Evolutionary conservation across 2,797 vertebrate genomes (phyloP), one percentile per base, ranked within the genome.

Genomic region (Schizothorax lantsangensis): DNA sequence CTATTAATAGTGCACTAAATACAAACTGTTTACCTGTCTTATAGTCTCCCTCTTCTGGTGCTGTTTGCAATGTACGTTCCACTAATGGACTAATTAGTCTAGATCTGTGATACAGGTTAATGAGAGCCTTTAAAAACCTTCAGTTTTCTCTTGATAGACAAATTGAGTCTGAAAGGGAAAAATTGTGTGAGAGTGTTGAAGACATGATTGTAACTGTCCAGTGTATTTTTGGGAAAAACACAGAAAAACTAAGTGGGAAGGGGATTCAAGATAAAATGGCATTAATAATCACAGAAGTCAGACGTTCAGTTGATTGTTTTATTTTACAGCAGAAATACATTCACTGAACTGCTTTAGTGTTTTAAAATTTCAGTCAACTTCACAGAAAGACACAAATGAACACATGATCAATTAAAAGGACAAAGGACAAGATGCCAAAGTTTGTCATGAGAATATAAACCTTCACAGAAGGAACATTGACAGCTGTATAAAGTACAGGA

Each of bases 271-370:
- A 43, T 14, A n/a, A 6, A 43, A 72, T 3, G 3, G 43, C 36
- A 33, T 68, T 8, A 84, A 81, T 80, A 26, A 49, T 30, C 19
- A 40, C 5, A 43, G 38, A 68, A 38, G 7, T 12, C 38, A n/a
- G 9, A 72, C 2, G 1, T 71, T n/a, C 38, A 6, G 21, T 43
- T 71, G 21, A n/a, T 43, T 88, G 21, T 40, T 71, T 88, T 64
- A 88, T 88, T 88, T 87, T 64, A 64, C 79, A 68, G 75, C 81
- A 47, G 57, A 85, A 88, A 88, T 85, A 82, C 79, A 88, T 88
- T 88, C 84, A 85, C 23, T 79, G 23, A 81, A 77, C 66, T 80
- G 49, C 57, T 81, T 78, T 45, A 52, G 17, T 36, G 6, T 71
- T 83, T 43, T 12, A 36, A 33, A 62, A 30, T 33, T 14, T 54